Base-by-base conservation (phyloP, 1,140 invertebrate genomes). In the Sitophilus oryzae region DNA sequence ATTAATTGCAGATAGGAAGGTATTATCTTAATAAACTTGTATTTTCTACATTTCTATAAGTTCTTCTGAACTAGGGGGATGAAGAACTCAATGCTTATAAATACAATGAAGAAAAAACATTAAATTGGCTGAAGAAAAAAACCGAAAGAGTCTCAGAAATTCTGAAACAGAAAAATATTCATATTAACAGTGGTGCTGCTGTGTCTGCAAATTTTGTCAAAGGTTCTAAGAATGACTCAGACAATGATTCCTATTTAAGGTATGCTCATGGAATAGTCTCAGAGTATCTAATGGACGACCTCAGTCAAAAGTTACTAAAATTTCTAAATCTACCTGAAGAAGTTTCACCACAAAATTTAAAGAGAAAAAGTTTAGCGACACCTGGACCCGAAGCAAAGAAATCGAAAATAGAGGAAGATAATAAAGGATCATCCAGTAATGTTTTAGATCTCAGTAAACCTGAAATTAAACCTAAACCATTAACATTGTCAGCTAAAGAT, bases 91-190 rank as follows among this genome's bases (percentile, higher is more conserved):
- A 78, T 66, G 85, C 85, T 9, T 89, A 82, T 60, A 87, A 88
- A 73, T 89, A 82, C 61, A 89, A 88, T 72, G 81, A 86, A 65
- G 80, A 83, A 36, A 88, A 88, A 66, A 79, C 84, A 0, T 63
- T 89, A 25, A 70, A 71, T n/a, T 89, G 86, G 86, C 70, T 90
- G 15, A 73, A 82, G 37, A 75, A 78, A 5, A 87, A 86, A 72
- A 79, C 83, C 0, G 76, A 79, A 57, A 77, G 77, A 63, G 74
- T 89, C 14, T 73, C 78, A 1, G 70, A 78, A 47, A 73, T 82
- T 10, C 73, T 89, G 8, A 82, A 80, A 59, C 72, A 79, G 21
- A 85, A 84, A 66, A 81, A 82, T 44, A 78, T 89, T 48, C 80
- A 88, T 72, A 85, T 88, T 5, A 71, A 73, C 2, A 76, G 75